Evolutionary conservation across 2,797 vertebrate species (phyloP).

Genomic region (Darevskia nairensis): DNA sequence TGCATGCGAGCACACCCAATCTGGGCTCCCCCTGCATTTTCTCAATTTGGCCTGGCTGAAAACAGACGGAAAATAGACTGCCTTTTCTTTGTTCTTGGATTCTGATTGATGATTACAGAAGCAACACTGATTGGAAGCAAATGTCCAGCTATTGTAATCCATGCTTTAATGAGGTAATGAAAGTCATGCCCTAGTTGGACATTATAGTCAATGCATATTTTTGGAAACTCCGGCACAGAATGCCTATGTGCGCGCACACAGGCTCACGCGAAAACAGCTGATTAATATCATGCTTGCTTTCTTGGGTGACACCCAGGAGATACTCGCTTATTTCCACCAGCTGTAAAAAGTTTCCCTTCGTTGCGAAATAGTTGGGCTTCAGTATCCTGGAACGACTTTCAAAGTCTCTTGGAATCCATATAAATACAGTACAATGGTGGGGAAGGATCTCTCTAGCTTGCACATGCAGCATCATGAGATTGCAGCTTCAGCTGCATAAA

Average conservation of each 20-base stretch:
- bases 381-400: neutral
- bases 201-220: neutral
- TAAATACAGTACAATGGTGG: neutral
- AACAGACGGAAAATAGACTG: neutral
- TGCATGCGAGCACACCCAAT: slow-evolving; percentile 42
- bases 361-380: neutral
- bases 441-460: neutral
- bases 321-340: slow-evolving; percentile 20
- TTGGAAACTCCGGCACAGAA: slow-evolving; percentile 11
- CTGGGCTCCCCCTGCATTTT: neutral
- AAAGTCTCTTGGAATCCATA: neutral
- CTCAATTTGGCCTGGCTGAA: slow-evolving; percentile 10
- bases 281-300: slow-evolving; percentile 52
- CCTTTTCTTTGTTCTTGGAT: slow-evolving; percentile 8
- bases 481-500: neutral
- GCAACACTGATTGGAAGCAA: slow-evolving; percentile 31
- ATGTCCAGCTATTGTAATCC: neutral
- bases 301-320: slow-evolving; percentile 44
- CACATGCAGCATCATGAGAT: too few relatives aligned
- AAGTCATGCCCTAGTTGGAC: neutral
- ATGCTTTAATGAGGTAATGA: slow-evolving; percentile 7
- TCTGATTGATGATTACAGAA: slow-evolving; percentile 6
- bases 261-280: slow-evolving; percentile 45
- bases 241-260: neutral
- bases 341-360: neutral